Evolutionary conservation across 2,797 vertebrate species (phyloP).

Genomic region (Meda fulgida): DNA sequence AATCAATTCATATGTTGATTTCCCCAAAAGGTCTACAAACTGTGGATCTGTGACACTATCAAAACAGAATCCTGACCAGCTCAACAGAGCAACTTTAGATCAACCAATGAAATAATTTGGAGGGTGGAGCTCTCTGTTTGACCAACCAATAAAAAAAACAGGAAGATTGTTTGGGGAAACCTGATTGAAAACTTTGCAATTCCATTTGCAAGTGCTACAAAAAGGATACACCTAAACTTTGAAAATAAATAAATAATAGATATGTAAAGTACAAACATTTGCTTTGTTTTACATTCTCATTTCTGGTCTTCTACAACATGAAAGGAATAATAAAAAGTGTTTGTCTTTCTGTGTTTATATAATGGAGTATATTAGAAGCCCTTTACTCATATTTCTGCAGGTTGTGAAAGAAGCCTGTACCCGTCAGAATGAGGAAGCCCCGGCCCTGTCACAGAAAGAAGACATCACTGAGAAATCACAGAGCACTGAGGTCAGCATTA

Average conservation of each 20-base stretch:
- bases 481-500: slow-evolving; percentile 85
- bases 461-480: slow-evolving; percentile 83
- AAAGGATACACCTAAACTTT: not conserved
- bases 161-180: not conserved
- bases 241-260: not conserved
- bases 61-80: not conserved
- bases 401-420: slow-evolving; percentile 82
- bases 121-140: not conserved
- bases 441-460: slow-evolving; percentile 77
- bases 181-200: not conserved
- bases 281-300: not conserved
- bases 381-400: slow-evolving; percentile 60
- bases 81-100: not conserved
- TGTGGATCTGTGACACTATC: not conserved
- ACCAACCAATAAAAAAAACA: not conserved
- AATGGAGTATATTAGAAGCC: not conserved
- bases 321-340: not conserved
- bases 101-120: not conserved
- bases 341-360: not conserved
- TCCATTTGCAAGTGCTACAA: not conserved
- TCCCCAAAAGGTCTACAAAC: not conserved
- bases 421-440: slow-evolving; percentile 81
- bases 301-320: not conserved
- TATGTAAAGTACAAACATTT: slow-evolving; percentile 12
- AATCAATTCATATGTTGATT: not conserved